A percentile compares a stretch with the other conserved stretches of the same genome.
phyloP scores from a whole-genome alignment of 2,888 invertebrate genomes.

The Chrysomela aeneicollis region DNA sequence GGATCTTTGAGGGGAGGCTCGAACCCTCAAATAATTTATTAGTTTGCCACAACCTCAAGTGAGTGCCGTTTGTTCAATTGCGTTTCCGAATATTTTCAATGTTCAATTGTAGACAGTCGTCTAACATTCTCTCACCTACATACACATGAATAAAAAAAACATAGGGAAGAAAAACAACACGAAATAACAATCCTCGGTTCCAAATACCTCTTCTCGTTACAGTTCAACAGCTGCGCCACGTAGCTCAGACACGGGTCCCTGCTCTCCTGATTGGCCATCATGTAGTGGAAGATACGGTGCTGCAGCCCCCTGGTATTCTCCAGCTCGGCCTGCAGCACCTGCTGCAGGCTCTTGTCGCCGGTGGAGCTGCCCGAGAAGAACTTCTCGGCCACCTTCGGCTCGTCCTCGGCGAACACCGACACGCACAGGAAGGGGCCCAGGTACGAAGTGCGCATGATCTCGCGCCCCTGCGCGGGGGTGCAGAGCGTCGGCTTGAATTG shows the following conservation, averaged over 20 bases:
- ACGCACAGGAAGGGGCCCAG: slow-evolving; percentile 92
- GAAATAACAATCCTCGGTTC: too few relatives aligned
- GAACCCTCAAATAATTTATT: too few relatives aligned
- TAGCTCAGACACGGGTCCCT: slow-evolving; percentile 82
- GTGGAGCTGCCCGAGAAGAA: slow-evolving; percentile 66
- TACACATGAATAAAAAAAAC: too few relatives aligned
- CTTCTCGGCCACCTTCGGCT: slow-evolving; percentile 67
- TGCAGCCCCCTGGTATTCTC: slow-evolving; percentile 79
- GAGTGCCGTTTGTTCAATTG: too few relatives aligned
- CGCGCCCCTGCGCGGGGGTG: slow-evolving; percentile 82
- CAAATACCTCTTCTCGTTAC: slow-evolving; percentile 78
- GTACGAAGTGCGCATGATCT: slow-evolving; percentile 84
- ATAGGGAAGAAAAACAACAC: too few relatives aligned
- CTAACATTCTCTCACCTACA: too few relatives aligned
- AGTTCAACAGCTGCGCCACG: slow-evolving; percentile 77
- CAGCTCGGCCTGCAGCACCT: slow-evolving; percentile 79
- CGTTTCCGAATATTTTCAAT: too few relatives aligned
- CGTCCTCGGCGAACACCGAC: slow-evolving; percentile 93
- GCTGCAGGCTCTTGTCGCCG: slow-evolving; percentile 72
- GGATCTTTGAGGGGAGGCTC: too few relatives aligned
- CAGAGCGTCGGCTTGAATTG: slow-evolving; percentile 79
- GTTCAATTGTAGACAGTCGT: too few relatives aligned
- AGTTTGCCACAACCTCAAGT: too few relatives aligned
- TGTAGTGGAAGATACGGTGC: slow-evolving; percentile 83
- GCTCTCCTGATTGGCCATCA: slow-evolving; percentile 83